phyloP scores from a whole-genome alignment of 2,113 vertebrate species.

The Strix uralensis region DNA sequence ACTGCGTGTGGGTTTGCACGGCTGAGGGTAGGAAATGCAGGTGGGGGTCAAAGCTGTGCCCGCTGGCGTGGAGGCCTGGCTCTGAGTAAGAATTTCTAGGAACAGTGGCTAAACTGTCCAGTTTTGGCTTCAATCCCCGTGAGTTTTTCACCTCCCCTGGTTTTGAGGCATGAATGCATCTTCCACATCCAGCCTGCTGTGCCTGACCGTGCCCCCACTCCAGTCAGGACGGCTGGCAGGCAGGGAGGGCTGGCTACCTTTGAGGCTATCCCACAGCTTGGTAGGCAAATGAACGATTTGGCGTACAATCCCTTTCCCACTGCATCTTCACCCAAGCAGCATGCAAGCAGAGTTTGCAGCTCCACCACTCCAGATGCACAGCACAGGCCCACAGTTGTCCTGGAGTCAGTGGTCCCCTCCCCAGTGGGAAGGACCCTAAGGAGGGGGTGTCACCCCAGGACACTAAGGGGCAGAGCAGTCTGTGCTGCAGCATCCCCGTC shows the following conservation, averaged over 20 bases:
- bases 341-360: background rate
- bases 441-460: background rate
- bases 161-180: background rate
- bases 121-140: background rate
- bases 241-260: background rate
- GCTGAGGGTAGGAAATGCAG: background rate
- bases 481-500: background rate
- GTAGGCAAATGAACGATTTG: background rate
- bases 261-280: background rate
- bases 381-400: background rate
- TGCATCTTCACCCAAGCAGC: background rate
- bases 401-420: background rate
- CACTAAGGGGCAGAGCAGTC: background rate
- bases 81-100: background rate
- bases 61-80: background rate
- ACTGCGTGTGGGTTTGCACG: rapidly evolving
- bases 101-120: background rate
- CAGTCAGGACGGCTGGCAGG: background rate
- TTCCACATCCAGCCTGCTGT: rapidly evolving
- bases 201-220: background rate
- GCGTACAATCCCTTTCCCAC: background rate
- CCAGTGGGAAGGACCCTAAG: rapidly evolving
- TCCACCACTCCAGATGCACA: background rate
- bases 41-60: background rate
- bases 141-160: background rate